phyloP scores from a whole-genome alignment of 2,888 invertebrate species.

The Physocephala rufipes region DNA sequence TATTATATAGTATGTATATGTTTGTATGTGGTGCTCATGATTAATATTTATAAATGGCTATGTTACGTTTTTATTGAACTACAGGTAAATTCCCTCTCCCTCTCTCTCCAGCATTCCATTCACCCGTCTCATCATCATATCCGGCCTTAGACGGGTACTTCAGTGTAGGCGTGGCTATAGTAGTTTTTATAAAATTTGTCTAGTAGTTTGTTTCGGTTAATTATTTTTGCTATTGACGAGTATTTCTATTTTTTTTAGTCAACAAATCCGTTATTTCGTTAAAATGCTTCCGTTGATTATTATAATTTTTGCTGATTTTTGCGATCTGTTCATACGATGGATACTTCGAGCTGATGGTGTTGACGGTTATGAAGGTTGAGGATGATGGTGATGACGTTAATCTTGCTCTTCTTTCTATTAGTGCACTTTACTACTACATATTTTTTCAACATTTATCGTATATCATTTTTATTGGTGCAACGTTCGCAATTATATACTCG shows the following conservation, averaged over 20 bases:
- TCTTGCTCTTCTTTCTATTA: background rate
- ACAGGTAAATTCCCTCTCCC: background rate
- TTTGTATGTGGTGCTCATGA: slow-evolving; percentile 59
- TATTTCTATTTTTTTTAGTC: background rate
- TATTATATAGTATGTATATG: too few species aligned
- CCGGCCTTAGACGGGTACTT: background rate
- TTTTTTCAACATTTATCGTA: background rate
- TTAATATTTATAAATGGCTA: slow-evolving; percentile 61
- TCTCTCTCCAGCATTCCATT: background rate
- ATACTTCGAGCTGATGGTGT: background rate
- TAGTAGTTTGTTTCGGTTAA: background rate
- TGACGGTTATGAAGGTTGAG: too few species aligned
- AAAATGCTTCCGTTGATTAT: background rate
- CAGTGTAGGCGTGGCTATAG: background rate
- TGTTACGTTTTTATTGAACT: slow-evolving; percentile 35
- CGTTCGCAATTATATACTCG: slow-evolving; percentile 29
- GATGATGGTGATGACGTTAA: background rate
- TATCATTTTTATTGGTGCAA: slow-evolving; percentile 13
- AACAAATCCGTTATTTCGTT: background rate
- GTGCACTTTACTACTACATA: slow-evolving; percentile 15
- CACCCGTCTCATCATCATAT: background rate
- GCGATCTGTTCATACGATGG: background rate
- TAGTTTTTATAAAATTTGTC: slow-evolving; percentile 32
- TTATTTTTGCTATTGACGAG: background rate
- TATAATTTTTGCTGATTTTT: slow-evolving; percentile 1